Evolutionary conservation across 2,113 vertebrate genomes (phyloP).

Genomic region (Thamnophis sirtalis): DNA sequence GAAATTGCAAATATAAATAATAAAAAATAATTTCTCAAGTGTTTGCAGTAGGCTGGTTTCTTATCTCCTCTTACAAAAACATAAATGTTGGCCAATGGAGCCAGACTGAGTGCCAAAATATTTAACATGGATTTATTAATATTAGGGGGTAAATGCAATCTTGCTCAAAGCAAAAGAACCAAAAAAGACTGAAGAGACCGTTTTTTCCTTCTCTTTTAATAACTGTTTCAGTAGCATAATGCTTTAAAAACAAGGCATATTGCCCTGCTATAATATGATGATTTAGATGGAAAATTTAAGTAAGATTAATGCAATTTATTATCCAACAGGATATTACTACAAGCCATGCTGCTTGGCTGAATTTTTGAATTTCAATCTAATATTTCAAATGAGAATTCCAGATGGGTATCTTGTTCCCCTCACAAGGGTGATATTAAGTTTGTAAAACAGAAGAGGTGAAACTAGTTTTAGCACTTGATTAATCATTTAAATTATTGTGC

Average conservation of each 20-base stretch:
- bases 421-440: slow-evolving; percentile 17
- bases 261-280: slow-evolving; percentile 70
- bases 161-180: slow-evolving; percentile 51
- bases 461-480: slow-evolving; percentile 82
- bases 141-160: slow-evolving; percentile 50
- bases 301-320: slow-evolving; percentile 95
- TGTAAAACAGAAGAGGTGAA: slow-evolving; percentile 56
- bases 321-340: slow-evolving; percentile 94
- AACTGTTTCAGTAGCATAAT: slow-evolving; percentile 80
- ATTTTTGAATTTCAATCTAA: slow-evolving; percentile 79
- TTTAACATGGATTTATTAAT: slow-evolving; percentile 54
- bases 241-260: slow-evolving; percentile 69
- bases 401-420: slow-evolving; percentile 56
- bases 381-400: slow-evolving; percentile 96
- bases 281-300: slow-evolving; percentile 85
- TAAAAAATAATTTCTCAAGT: slow-evolving; percentile 24
- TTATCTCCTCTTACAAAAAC: slow-evolving; percentile 44
- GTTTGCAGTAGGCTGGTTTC: slow-evolving; percentile 36
- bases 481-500: slow-evolving; percentile 78
- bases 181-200: slow-evolving; percentile 53
- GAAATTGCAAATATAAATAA: slow-evolving; percentile 30
- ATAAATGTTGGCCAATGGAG: slow-evolving; percentile 24
- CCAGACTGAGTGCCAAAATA: slow-evolving; percentile 44
- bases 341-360: slow-evolving; percentile 82
- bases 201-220: slow-evolving; percentile 58